Base-by-base conservation (phyloP, 1,140 invertebrate genomes). In the Antheraea pernyi region DNA sequence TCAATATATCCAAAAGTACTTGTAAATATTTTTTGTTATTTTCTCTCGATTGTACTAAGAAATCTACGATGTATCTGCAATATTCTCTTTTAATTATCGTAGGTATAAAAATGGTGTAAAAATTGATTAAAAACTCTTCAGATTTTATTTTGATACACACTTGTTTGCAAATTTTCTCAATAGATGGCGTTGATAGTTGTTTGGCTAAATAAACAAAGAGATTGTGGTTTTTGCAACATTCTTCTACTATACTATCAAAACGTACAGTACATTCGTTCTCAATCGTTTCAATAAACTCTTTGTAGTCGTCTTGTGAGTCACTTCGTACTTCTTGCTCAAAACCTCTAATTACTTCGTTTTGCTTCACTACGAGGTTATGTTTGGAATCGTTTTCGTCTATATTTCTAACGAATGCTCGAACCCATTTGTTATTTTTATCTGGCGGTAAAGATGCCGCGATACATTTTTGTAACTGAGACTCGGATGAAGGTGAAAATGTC, bases 1-100 rank as follows among this genome's bases (percentile, higher is more conserved):
- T 59, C n/a, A 88, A n/a, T 5, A 67, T 61, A 48, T 65, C 37
- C 7, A 86, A 68, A 9, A 85, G 30, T 36, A 42, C 42, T 68
- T 75, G 19, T 73, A 67, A 80, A 82, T 9, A 59, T 19, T 13
- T 62, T 22, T 19, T 72, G 65, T 59, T 78, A 67, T 10, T 9
- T 53, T 64, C 77, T 76, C 16, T 62, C 36, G 1, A 72, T 71
- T 66, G 76, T 75, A 79, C n/a, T 19, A 88, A 53, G 30, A 86
- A 58, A 68, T 86, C 80, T 62, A 82, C 68, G 9, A 68, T 71
- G 42, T 77, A 65, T 9, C 76, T 63, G 0, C 70, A 71, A n/a
- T 79, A 69, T 9, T 84, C 73, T 3, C 70, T 66, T 71, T 77
- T 84, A 7, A 88, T 69, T 66, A 66, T 81, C 9, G 13, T 19